Evolutionary conservation across 2,797 vertebrate genomes (phyloP), one percentile per base, ranked within the genome.

Genomic region (Podargus strigoides): DNA sequence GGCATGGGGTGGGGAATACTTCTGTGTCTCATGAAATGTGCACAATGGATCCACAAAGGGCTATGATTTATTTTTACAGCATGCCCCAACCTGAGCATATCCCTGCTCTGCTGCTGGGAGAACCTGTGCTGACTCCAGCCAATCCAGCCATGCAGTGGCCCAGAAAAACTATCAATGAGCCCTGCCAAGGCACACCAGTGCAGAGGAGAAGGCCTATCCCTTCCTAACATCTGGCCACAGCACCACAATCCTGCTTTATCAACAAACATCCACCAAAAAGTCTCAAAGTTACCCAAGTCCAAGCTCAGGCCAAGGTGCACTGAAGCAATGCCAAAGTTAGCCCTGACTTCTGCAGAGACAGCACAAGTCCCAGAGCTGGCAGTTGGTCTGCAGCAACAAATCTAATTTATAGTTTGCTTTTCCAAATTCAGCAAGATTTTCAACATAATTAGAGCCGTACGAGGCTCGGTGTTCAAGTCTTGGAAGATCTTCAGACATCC

Each of bases 341-440:
- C 41, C 27, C 6, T 1, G 27, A 87, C 52, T 95, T 94, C 64
- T 73, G 92, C 94, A 89, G 91, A 87, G 66, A 59, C 85, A 93
- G 89, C 86, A 87, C 6, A 90, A 91, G 75, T 74, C 73, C 64
- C 32, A 55, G 26, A 75, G 58, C 1, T 94, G 89, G 87, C 87
- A 88, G 47, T 24, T 30, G 68, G 82, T 75, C 47, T 84, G 62
- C 42, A 92, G 80, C 55, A 69, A 24, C 80, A 93, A 91, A 95
- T 93, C 73, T 79, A 73, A 96, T 92, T 90, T 88, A 85, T 20
- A 86, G 85, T 59, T 67, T 62, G 52, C 24, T 95, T 92, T 79
- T 68, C 39, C 73, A 89, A 90, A 92, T 76, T 92, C 94, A 94
- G 89, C 92, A 93, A 78, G 85, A 94, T 96, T 93, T 93, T 67